These are phyloP conservation scores for Agelaius phoeniceus DNA, from an alignment of 2,113 vertebrate genomes.

Conservation along the genomic window DNA sequence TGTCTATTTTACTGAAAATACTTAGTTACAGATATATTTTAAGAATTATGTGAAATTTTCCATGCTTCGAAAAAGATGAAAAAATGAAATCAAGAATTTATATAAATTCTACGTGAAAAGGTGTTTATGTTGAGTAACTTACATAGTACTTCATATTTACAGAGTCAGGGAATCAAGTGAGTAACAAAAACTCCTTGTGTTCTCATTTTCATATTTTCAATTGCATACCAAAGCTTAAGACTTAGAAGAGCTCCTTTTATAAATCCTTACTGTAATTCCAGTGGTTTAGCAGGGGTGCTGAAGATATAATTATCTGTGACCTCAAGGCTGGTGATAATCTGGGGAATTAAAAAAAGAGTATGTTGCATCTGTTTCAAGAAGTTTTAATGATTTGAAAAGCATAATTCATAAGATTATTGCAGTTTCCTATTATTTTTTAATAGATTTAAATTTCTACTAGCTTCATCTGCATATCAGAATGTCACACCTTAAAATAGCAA, in stretches of 20 bases:
- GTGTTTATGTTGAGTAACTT: neutral
- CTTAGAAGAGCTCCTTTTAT: neutral
- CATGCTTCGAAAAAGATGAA: neutral
- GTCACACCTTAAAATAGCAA: neutral
- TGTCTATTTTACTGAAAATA: neutral
- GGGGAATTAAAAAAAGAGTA: neutral
- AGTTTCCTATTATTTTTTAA: neutral
- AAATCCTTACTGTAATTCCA: neutral
- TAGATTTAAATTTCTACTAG: neutral
- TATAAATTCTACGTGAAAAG: neutral
- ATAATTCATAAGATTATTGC: neutral
- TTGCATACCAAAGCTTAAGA: neutral
- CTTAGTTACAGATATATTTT: neutral
- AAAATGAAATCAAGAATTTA: neutral
- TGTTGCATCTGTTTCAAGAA: neutral
- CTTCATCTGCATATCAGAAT: neutral
- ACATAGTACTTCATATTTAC: neutral
- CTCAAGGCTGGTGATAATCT: neutral
- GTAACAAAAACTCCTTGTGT: neutral
- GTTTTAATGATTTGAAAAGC: neutral
- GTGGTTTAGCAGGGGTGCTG: neutral
- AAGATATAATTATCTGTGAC: neutral
- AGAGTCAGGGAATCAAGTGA: neutral
- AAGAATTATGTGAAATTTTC: neutral
- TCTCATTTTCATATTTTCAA: neutral